Evolutionary conservation across 2,888 invertebrate genomes (phyloP).

Genomic region (Calameuta filiformis): DNA sequence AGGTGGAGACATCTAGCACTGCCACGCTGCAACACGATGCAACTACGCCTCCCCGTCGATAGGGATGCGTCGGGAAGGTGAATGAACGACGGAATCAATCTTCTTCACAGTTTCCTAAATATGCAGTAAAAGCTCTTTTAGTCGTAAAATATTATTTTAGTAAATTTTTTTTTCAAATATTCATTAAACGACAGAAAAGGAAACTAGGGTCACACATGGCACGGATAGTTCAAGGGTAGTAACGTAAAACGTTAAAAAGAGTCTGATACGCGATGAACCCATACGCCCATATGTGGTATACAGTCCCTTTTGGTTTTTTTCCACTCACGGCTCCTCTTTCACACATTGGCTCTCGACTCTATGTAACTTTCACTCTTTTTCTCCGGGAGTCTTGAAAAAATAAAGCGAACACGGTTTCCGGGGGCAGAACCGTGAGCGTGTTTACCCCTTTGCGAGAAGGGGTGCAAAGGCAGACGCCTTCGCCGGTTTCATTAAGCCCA

Average conservation of each 20-base stretch:
- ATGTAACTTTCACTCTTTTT: background rate
- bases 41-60: constrained; percentile 27
- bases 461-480: constrained; percentile 63
- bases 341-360: background rate
- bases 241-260: no score
- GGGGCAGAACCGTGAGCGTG: background rate
- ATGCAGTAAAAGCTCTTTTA: no score
- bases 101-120: no score
- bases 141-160: no score
- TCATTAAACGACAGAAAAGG: no score
- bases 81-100: no score
- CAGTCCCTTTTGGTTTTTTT: background rate
- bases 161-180: no score
- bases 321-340: constrained; percentile 1
- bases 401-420: constrained; percentile 24
- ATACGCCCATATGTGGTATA: no score
- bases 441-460: constrained; percentile 19
- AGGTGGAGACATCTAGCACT: constrained; percentile 38
- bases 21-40: constrained; percentile 33
- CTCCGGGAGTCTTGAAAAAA: constrained; percentile 36
- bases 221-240: no score
- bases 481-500: constrained; percentile 62
- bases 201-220: no score
- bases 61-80: background rate
- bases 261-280: no score